A percentile compares a stretch with the other conserved stretches of the same genome.
Conservation (phyloP, 30 jellyfish, hydroid and myxozoan genomes). For the Cassiopea andromeda region DNA sequence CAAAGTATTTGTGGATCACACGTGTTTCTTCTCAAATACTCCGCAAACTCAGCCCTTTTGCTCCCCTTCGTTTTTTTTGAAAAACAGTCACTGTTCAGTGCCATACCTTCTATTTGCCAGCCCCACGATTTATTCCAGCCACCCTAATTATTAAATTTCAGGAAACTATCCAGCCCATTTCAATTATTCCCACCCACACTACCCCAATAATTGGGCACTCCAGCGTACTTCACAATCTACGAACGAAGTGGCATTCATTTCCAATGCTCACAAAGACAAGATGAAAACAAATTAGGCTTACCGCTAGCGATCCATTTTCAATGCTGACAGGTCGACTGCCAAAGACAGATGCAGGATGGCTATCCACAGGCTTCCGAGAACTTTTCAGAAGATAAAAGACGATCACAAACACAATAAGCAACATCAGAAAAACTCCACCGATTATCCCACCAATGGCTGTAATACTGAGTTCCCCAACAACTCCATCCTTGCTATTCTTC, state of each 20-base stretch:
- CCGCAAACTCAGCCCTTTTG: too few relatives aligned
- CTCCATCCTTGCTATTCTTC: constrained; percentile 29
- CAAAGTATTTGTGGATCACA: too few relatives aligned
- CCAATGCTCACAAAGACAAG: background rate
- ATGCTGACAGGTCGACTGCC: constrained; percentile 77
- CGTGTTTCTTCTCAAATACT: too few relatives aligned
- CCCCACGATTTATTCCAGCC: too few relatives aligned
- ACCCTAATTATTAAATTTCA: too few relatives aligned
- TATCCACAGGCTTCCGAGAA: constrained; percentile 52
- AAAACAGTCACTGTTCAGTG: too few relatives aligned
- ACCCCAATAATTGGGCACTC: too few relatives aligned
- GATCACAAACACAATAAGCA: constrained; percentile 37
- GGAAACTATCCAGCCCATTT: too few relatives aligned
- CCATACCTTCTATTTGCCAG: too few relatives aligned
- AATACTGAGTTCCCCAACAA: constrained; percentile 40
- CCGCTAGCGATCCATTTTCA: constrained; percentile 77
- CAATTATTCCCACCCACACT: too few relatives aligned
- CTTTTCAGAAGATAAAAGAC: constrained; percentile 60
- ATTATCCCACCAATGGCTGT: constrained; percentile 77
- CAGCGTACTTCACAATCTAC: too few relatives aligned
- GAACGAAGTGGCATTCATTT: background rate
- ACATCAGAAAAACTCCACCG: constrained; percentile 82
- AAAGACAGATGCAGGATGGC: constrained; percentile 63
- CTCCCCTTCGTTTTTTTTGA: too few relatives aligned
- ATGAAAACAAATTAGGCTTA: background rate